These are phyloP conservation scores for Falco concolor DNA, from an alignment of 2,797 vertebrate species.

Conservation along the genomic window DNA sequence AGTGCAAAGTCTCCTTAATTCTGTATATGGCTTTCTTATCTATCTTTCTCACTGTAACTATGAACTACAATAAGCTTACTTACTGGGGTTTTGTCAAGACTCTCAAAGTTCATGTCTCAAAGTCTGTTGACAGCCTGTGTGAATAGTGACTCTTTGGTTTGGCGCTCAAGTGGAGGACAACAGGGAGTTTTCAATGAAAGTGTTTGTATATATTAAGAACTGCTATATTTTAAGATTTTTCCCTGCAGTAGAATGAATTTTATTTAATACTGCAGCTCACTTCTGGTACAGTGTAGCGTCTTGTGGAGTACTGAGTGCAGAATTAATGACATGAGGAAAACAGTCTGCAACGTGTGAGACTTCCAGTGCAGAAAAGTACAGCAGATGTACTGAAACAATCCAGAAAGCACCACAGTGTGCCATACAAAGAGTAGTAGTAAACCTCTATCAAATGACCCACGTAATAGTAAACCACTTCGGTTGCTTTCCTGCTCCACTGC, in stretches of 20 bases:
- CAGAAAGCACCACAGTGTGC: background rate
- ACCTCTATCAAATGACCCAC: background rate
- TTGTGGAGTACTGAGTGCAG: background rate
- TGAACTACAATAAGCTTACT: constrained; percentile 57
- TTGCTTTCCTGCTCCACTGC: background rate
- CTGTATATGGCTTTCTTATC: constrained; percentile 68
- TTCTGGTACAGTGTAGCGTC: constrained; percentile 23
- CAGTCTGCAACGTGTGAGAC: background rate
- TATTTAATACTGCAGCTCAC: constrained; percentile 14
- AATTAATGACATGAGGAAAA: constrained; percentile 7
- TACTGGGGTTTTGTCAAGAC: constrained; percentile 51
- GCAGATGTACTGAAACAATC: background rate
- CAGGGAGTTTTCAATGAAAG: background rate
- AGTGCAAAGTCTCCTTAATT: constrained; percentile 65
- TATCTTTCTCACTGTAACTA: constrained; percentile 64
- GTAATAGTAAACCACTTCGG: background rate
- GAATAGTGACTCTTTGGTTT: constrained; percentile 24
- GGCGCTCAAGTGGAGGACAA: background rate
- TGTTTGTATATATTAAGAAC: constrained; percentile 31
- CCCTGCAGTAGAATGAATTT: constrained; percentile 29
- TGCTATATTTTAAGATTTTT: constrained; percentile 13
- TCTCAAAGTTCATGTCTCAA: constrained; percentile 51
- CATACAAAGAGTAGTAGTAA: background rate
- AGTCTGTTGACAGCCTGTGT: constrained; percentile 47
- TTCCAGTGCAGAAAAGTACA: constrained; percentile 7